Base-by-base conservation (phyloP, 2,113 vertebrate species). In the Bubalus kerabau region DNA sequence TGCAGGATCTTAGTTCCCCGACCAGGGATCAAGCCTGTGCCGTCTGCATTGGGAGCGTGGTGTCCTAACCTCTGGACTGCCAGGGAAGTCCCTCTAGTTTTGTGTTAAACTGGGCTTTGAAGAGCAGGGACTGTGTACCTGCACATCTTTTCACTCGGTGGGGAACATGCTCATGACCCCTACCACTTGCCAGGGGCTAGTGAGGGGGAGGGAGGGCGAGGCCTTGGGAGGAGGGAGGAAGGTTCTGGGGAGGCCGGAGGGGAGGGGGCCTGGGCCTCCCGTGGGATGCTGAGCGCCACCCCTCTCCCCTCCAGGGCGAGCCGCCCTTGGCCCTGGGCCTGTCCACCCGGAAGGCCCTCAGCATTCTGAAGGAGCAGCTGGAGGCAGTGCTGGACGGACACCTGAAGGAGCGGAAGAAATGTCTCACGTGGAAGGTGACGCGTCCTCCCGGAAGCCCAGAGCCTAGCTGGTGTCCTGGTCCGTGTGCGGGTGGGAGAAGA, bases 331-430 rank as follows among this genome's bases (percentile, higher is more conserved):
- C 98, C 97, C 98, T 99, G 98, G 99, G 99, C 92, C 99, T 99
- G 90, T 99, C 99, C 80, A 99, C 99, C 11, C 97, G 98, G 86
- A 99, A 99, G 98, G 99, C 99, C 96, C 99, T 99, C 90, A 98
- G 97, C 1, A 99, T 99, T 94, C 99, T 99, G 74, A 99, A 99
- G 97, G 99, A 99, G 95, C 99, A 99, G 97, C 98, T 99, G 92
- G 99, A 99, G 97, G 98, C 97, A 10, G 98, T 99, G 84, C 98
- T 99, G 98, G 99, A 99, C 54, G 99, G 99, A 46, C 99, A 99
- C 98, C 99, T 99, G 98, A 99, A 98, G 76, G 98, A 99, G 14
- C 97, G 28, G 97, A 99, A 98, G 30, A 99, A 99, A 87, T 96
- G 96, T 78, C 94, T 98, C 60, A 99, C 99, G 0, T 98, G 99